Evolutionary conservation across 1,140 invertebrate species (phyloP).

Genomic region (Nephila pilipes): DNA sequence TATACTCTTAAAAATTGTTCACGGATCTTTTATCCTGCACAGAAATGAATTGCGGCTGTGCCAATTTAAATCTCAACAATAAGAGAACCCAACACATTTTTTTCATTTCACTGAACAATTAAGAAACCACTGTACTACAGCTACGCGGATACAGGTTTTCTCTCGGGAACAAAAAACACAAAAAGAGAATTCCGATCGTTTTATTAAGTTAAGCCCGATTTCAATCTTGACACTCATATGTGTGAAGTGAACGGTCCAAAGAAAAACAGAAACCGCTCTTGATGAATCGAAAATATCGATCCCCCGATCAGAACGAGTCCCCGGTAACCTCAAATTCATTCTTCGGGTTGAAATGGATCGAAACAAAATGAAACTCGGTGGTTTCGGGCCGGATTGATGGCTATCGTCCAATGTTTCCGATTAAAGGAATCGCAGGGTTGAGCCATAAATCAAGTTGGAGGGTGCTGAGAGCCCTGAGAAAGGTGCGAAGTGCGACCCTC

Average conservation of each 20-base stretch:
- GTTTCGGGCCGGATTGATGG: background rate
- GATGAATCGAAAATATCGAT: background rate
- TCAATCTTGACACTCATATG: background rate
- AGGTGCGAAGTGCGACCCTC: slow-evolving; percentile 47
- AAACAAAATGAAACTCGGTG: background rate
- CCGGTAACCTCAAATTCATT: background rate
- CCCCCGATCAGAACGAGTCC: background rate
- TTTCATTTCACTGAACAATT: too few relatives aligned
- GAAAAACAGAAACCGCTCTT: background rate
- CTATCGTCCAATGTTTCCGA: background rate
- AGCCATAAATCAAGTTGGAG: slow-evolving; percentile 20
- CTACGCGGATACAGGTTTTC: too few relatives aligned
- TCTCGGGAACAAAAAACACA: background rate
- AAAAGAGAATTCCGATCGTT: background rate
- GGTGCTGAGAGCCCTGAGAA: slow-evolving; percentile 11
- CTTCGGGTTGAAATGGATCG: background rate
- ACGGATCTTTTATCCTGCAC: too few relatives aligned
- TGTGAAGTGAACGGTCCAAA: background rate
- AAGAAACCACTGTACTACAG: too few relatives aligned
- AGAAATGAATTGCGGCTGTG: too few relatives aligned
- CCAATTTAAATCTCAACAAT: too few relatives aligned
- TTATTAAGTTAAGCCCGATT: background rate
- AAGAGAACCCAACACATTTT: too few relatives aligned
- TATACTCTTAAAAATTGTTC: too few relatives aligned
- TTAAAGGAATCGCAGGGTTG: slow-evolving; percentile 1